Base-by-base conservation (phyloP, 2,113 vertebrate genomes). In the Phainopepla nitens region DNA sequence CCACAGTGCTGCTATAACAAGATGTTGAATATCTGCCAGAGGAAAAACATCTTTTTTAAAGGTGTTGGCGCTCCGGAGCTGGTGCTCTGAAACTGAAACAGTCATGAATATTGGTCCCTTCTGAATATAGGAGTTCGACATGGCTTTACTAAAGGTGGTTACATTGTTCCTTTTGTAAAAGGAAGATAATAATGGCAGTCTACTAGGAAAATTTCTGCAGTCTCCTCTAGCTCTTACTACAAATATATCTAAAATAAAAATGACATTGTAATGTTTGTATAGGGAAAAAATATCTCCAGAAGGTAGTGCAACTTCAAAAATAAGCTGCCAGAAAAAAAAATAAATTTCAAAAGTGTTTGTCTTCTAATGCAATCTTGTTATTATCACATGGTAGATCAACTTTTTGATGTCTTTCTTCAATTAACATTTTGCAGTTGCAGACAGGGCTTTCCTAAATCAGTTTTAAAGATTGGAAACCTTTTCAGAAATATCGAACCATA, bases 221-320 rank as follows among this genome's bases (percentile, higher is more conserved):
- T 88, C 4, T 91, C 23, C 24, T 72, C 61, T 76, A 91, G 33
- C 17, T 75, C 39, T 89, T 76, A 47, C 39, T 71, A 39, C 53
- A 89, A 95, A 87, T 72, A 93, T 77, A 77, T 79, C 42, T 91
- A 62, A 93, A 86, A 49, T 77, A 68, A 77, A 90, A 93, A 70
- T 73, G 16, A 44, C 49, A 61, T 58, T 39, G 47, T 77, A 82
- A 62, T 17, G 2, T 87, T 85, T 79, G 13, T 35, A 54, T 5
- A 51, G 39, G 33, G 41, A 51, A 82, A 91, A 89, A 73, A 14
- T 21, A 29, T 54, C 20, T 45, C 28, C 14, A 82, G 58, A 86
- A 93, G 45, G 15, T 36, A 72, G 4, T 58, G 16, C 17, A 94
- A n/a, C 18, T 80, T 80, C n/a, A 50, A 73, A 94, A 93, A 80